Base-by-base conservation (phyloP, 1,140 invertebrate genomes). In the Drosophila setifemur region DNA sequence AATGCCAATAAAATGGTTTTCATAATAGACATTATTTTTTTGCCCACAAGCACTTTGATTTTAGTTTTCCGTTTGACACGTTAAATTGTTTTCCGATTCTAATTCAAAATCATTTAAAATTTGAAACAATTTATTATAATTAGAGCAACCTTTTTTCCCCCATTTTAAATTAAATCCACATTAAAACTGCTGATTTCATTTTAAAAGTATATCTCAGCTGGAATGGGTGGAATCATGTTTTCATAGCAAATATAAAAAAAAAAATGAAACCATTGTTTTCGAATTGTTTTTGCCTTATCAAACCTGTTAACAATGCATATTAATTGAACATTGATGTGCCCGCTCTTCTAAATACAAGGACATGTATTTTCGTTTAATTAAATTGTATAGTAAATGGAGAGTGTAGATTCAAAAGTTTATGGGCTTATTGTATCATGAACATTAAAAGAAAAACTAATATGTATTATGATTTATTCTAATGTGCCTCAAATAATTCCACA, bases 231-330 rank as follows among this genome's bases (percentile, higher is more conserved):
- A n/a, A 43, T 18, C 23, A 31, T 25, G 12, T 52, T n/a, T 6
- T 16, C 5, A 26, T 29, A 33, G n/a, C 35, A 43, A 21, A 57
- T 18, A 40, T 43, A 11, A 37, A 6, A 26, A 26, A 48, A 29
- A 52, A 21, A 29, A 39, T 12, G 45, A 21, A 63, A 16, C 35
- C 14, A 64, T 48, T 63, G 11, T 58, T 57, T 60, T 53, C 19
- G 3, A 19, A n/a, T 49, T 14, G 42, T 37, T 61, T 44, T 40
- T 53, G 26, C 50, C 49, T 40, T 74, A 43, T 79, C 49, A 8
- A 44, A 40, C 42, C 50, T 74, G 66, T 85, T 68, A 71, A 79
- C 79, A 83, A 85, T 83, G 70, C 75, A 71, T 74, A 45, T 74
- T 60, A 75, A 81, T 72, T 71, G 31, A 42, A 52, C 49, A 76